Evolutionary conservation across 2,888 invertebrate genomes (phyloP).

Genomic region (Agrochola lychnidis): DNA sequence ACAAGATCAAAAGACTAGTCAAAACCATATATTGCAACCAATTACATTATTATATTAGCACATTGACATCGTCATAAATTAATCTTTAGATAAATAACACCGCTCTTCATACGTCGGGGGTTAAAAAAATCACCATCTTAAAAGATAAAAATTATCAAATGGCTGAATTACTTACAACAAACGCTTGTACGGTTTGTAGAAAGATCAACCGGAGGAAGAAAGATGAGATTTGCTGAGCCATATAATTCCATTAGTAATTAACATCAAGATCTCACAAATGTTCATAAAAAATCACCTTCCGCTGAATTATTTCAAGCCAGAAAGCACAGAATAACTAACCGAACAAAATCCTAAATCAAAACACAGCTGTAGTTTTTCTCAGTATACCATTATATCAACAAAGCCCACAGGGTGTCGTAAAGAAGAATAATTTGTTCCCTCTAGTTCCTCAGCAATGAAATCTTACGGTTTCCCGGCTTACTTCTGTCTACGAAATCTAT

Average conservation of each 20-base stretch:
- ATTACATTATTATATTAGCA: not conserved
- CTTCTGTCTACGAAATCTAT: constrained; percentile 45
- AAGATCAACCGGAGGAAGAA: not conserved
- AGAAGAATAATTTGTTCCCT: constrained; percentile 53
- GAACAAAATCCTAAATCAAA: constrained; percentile 54
- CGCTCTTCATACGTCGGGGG: not conserved
- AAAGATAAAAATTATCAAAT: not conserved
- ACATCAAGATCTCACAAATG: too few species aligned
- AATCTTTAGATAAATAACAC: not conserved
- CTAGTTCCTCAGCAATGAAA: constrained; percentile 49
- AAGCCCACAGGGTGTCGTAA: constrained; percentile 56
- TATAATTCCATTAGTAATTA: not conserved
- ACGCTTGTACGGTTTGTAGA: not conserved
- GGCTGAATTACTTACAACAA: too few species aligned
- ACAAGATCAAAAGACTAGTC: not conserved
- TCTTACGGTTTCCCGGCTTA: constrained; percentile 46
- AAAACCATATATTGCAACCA: not conserved
- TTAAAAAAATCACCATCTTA: not conserved
- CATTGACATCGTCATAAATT: not conserved
- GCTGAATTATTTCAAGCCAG: too few species aligned
- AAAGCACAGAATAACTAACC: not conserved
- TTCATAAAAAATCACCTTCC: not conserved
- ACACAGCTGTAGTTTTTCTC: constrained; percentile 33
- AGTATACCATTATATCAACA: constrained; percentile 32
- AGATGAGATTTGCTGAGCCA: not conserved